Base-by-base conservation (phyloP, 2,888 invertebrate species). In the Enchytraeus crypticus region DNA sequence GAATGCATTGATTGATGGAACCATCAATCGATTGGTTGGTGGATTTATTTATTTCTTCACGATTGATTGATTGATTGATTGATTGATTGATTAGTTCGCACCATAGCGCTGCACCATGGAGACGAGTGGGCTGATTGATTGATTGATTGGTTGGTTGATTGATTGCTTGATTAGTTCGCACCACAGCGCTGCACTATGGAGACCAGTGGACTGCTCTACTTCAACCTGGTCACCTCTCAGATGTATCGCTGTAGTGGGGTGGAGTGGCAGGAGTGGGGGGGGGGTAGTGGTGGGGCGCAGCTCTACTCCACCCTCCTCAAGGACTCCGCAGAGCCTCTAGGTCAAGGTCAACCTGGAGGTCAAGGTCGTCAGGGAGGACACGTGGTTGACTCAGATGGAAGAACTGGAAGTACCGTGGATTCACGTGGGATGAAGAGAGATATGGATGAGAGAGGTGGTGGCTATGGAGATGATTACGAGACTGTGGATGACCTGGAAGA, bases 181-280 rank as follows among this genome's bases (percentile, higher is more conserved):
- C 63, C 72, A 2, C 72, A 76, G 65, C 64, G 70, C 30, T 77
- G 77, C 58, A 71, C 71, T 5, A 53, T 57, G 14, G 69, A 70
- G 51, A 76, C 74, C n/a, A 71, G 71, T 55, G 73, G 71, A 2
- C 67, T 77, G 58, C 67, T 77, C 32, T 74, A 74, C 61, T 73
- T 74, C 58, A 74, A 77, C 64, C 64, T 70, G 45, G 66, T 65
- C 57, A 69, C 72, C 11, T 71, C 73, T 51, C 71, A 72, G 64
- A 71, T 77, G 70, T 74, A 72, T 66, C 72, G 74, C 30, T 77
- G 77, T 69, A 71, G 74, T 58, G 75, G 75, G 8, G 64, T 58
- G n/a, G 65, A 68, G 1, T 77, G 77, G 77, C 69, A 69, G 59
- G 53, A 43, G 1, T 65, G 66, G 68, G 61, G 61, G 18, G 61